Percentiles rank a stretch among this genome's conserved stretches.
Evolutionary conservation across 2,888 invertebrate genomes (phyloP).

Genomic region (Rotaria sp.): DNA sequence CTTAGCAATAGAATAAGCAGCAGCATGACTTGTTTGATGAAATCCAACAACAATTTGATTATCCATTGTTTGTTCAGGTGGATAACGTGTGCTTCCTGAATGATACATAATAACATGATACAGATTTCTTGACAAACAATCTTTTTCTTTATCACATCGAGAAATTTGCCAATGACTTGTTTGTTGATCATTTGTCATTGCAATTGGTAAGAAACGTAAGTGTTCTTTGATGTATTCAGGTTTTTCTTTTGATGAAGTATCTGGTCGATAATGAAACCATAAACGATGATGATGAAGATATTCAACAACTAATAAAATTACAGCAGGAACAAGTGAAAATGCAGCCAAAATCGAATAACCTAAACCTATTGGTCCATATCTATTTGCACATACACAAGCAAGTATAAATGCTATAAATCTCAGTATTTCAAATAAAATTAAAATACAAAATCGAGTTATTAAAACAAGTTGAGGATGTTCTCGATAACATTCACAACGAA

Average conservation of each 20-base stretch:
- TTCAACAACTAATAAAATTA: not conserved
- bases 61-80: not conserved
- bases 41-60: slow-evolving; percentile 13
- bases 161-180: slow-evolving; percentile 14
- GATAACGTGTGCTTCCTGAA: not conserved
- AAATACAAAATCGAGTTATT: not conserved
- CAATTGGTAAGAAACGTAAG: not conserved
- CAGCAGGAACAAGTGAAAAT: not conserved
- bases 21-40: not conserved
- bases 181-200: slow-evolving; percentile 8
- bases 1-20: not conserved
- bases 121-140: not conserved
- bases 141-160: not conserved
- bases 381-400: not conserved
- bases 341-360: not conserved
- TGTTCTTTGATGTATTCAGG: not conserved
- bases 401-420: not conserved
- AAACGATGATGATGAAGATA: not conserved
- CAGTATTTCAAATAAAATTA: not conserved
- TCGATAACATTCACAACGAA: slow-evolving; percentile 4
- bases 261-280: slow-evolving; percentile 1
- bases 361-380: not conserved
- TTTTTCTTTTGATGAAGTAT: not conserved
- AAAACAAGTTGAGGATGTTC: not conserved
- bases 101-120: not conserved